Evolutionary conservation across 2,888 invertebrate species (phyloP), one percentile per base, ranked within the genome.

Genomic region (Callyntrura sp.): DNA sequence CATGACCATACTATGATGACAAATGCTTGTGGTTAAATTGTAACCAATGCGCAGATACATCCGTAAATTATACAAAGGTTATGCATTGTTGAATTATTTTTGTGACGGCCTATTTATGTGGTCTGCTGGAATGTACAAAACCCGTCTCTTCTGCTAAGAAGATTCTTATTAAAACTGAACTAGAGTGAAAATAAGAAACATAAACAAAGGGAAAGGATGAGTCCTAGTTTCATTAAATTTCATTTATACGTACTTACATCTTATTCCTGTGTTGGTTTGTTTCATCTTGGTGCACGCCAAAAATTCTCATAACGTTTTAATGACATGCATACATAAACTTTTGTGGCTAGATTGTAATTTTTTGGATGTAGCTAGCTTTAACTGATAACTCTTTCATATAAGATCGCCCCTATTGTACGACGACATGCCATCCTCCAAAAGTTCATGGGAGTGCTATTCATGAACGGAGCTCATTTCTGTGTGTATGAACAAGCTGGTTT

Each of bases 141-240:
- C 35, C 35, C 35, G 6, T 35, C n/a, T 45, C 5, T 45, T 45
- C 11, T 51, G 60, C 60, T 60, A 1, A 60, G 17, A 60, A 60
- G 8, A 60, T 60, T 60, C 3, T 60, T 60, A 60, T 60, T 60
- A 60, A 8, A 17, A 60, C 17, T 17, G 17, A 12, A 17, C n/a
- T 8, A 17, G 8, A 60, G 8, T 60, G 17, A 17, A 60, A 20
- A 60, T 20, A 60, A 60, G 20, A 20, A 1, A 60, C 6, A 17
- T 60, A 20, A 2, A 20, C 35, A 35, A 17, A 43, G n/a, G 11
- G n/a, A 68, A 17, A 43, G n/a, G 43, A 62, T 62, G 43, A 35
- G 35, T 35, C 1, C 2, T 35, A 68, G 8, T 68, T 68, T 68
- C 68, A 68, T 68, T 68, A 68, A 68, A 68, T 68, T 68, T 68